Evolutionary conservation across 2,113 vertebrate genomes (phyloP).

Genomic region (Gymnocephalus cernua): DNA sequence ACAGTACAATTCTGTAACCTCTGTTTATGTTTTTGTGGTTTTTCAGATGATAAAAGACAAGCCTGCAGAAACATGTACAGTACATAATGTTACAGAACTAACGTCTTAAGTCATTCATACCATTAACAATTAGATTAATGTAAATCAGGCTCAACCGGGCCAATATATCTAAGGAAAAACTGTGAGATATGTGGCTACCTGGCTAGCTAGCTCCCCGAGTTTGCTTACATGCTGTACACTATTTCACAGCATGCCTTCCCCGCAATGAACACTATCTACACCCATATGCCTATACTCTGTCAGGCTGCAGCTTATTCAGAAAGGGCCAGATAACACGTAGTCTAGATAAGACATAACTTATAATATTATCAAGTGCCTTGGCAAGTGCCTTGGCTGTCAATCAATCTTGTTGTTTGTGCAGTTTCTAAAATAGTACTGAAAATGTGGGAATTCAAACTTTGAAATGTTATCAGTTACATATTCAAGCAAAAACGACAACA

Average conservation of each 20-base stretch:
- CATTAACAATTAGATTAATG: background rate
- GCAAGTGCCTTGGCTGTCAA: background rate
- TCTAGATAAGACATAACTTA: conserved; percentile 29
- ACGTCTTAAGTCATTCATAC: background rate
- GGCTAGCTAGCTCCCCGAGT: background rate
- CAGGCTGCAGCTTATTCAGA: conserved; percentile 25
- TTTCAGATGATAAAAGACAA: background rate
- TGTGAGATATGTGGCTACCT: conserved; percentile 1
- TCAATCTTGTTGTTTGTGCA: conserved; percentile 7
- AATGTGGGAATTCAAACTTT: background rate
- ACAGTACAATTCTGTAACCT: background rate
- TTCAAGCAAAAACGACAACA: background rate
- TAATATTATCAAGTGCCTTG: background rate
- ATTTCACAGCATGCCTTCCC: background rate
- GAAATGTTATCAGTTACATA: background rate
- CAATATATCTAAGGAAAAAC: background rate
- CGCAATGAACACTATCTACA: conserved; percentile 10
- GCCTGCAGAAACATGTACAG: background rate
- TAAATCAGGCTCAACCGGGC: background rate
- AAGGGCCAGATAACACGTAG: conserved; percentile 7
- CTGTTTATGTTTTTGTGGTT: background rate
- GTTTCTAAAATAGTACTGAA: background rate
- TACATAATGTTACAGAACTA: background rate
- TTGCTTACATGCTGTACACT: background rate
- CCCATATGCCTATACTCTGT: background rate